Base-by-base conservation (phyloP, 2,113 vertebrate species). In the Chaenogobius annularis region DNA sequence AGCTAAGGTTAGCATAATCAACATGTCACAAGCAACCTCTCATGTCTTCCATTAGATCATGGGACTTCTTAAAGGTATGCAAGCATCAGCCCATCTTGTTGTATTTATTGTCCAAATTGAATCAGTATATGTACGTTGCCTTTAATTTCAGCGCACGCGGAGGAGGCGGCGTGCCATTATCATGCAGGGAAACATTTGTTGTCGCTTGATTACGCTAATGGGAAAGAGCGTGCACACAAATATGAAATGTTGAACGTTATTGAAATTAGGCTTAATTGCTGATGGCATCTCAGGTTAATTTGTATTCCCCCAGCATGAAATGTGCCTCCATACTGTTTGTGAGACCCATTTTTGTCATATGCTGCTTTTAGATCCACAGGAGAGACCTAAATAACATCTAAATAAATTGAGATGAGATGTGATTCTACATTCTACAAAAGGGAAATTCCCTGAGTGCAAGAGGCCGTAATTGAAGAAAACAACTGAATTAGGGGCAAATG, bases 241-340 rank as follows among this genome's bases (percentile, higher is more conserved):
- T 93, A 90, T 89, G 89, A 90, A 93, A 92, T 91, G 89, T 91
- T 90, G 87, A 93, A 91, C 90, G 91, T 92, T 92, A 93, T 90
- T 92, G 91, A 94, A 93, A 94, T 93, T 92, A 93, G 91, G 83
- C 91, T 84, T 94, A 92, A 93, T 93, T 92, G 91, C 91, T 83
- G 91, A 90, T 93, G 92, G 87, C 91, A 91, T 88, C 89, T 90
- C 88, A 90, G 91, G 92, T 93, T 94, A 93, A 93, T 92, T 93
- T 92, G 88, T 89, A 89, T 92, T 92, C 91, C 91, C 89, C 69
- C 69, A 63, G 81, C 87, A 84, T 87, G 85, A 89, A 86, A 88
- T 87, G 89, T 89, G 79, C 87, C 80, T 82, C 74, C 68, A 84
- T 67, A 74, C 56, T 85, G 80, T 91, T 86, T 88, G 77, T 20